These are phyloP conservation scores for Camponotus floridanus DNA, from an alignment of 1,140 invertebrate species.

Conservation along the genomic window DNA sequence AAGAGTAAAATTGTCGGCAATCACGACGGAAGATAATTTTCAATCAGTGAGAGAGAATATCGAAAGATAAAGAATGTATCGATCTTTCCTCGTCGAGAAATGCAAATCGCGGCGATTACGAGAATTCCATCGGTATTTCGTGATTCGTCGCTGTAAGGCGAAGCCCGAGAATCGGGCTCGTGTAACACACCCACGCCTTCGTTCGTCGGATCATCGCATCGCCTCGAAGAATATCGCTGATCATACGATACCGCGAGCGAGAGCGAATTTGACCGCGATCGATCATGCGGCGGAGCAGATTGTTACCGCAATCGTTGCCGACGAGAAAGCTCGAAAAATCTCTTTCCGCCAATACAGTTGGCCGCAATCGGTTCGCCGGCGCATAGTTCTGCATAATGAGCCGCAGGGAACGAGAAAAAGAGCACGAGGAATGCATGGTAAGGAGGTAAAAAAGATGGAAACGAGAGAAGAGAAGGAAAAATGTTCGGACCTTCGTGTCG, in stretches of 20 bases:
- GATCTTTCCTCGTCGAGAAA: constrained; percentile 54
- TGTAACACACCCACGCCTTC: constrained; percentile 64
- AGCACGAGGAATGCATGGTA: constrained; percentile 27
- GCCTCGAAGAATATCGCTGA: constrained; percentile 33
- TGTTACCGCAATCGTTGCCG: constrained; percentile 48
- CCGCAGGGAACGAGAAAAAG: constrained; percentile 63
- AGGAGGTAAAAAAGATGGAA: neutral
- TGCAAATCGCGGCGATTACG: constrained; percentile 70
- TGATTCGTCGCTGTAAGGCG: constrained; percentile 49
- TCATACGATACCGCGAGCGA: constrained; percentile 37
- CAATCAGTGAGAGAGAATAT: constrained; percentile 29
- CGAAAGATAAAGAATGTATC: constrained; percentile 61
- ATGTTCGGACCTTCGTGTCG: constrained; percentile 65
- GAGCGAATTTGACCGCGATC: constrained; percentile 53
- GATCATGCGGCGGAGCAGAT: constrained; percentile 37
- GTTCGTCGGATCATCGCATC: constrained; percentile 40
- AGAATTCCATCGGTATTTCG: constrained; percentile 62
- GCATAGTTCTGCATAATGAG: constrained; percentile 77
- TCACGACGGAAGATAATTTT: constrained; percentile 52
- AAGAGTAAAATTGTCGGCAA: constrained; percentile 39
- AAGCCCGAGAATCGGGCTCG: constrained; percentile 50
- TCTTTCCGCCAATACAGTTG: constrained; percentile 21
- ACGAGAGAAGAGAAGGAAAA: constrained; percentile 55
- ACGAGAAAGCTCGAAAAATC: constrained; percentile 17
- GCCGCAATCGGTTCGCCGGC: constrained; percentile 33